Evolutionary conservation across 2,113 vertebrate species (phyloP), one percentile per base, ranked within the genome.

Genomic region (Corydoras sp.): DNA sequence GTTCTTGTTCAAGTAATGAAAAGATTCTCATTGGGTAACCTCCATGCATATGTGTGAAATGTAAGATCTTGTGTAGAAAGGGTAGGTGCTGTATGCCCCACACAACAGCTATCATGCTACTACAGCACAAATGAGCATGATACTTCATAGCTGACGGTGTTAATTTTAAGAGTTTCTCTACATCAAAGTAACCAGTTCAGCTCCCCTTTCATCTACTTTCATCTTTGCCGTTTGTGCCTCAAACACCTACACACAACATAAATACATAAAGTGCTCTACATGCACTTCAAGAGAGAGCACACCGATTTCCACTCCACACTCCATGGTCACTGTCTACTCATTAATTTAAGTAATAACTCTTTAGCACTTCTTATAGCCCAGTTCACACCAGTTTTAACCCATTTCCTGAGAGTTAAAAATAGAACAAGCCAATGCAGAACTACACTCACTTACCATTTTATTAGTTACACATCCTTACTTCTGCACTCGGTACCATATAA

Each of bases 281-380:
- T n/a, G 54, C 54, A 56, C 6, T n/a, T 56, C 3, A 56, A 5
- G 13, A n/a, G 14, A 56, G 54, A 7, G 12, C 14, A 56, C 54
- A 56, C 54, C 9, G 54, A 14, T 56, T 56, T 56, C 3, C 51
- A 7, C 11, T 29, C 24, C 30, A 15, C 13, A 32, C 15, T 10
- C 14, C 32, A 15, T 51, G 43, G 29, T 11, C 24, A 7, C 10
- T 43, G 32, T 43, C 18, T 65, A 51, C 12, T 18, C 5, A 18
- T 54, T 8, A 11, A 53, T 53, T 24, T 29, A 43, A 8, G 35
- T 6, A 2, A 2, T 54, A 48, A 64, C 62, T n/a, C 13, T 55
- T 55, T 31, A 61, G 9, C 68, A 63, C 66, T 69, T 60, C 35
- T 65, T 35, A 70, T 64, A 58, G 68, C 18, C 62, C 54, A 30